Base-by-base conservation (phyloP, 2,888 invertebrate species). In the Brenthis daphne region DNA sequence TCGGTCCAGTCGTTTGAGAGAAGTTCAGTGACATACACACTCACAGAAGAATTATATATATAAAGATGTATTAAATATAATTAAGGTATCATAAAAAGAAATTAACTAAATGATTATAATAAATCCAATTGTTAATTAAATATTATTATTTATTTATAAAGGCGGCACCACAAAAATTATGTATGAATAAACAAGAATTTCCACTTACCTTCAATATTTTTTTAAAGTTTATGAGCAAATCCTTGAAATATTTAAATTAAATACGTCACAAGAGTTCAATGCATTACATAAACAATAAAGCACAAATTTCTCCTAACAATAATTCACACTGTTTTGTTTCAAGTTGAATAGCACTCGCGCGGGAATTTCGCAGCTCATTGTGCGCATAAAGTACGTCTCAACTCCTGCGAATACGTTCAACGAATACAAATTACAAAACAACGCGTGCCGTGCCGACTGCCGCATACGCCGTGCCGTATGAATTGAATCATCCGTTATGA, bases 361-460 rank as follows among this genome's bases (percentile, higher is more conserved):
- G 83, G 83, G 85, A 88, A 87, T 86, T 89, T 89, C 87, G 85
- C 85, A 80, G 78, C 77, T 80, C 85, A 88, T 88, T 84, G 83
- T 80, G 79, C 76, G 77, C 81, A 80, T 80, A 76, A 84, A 84
- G 74, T 82, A 86, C 89, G 82, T 85, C 90, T 88, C 76, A 14
- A 83, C 85, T 78, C 77, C 73, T 75, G 75, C 84, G 81, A 79
- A 85, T 88, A 90, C 89, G 88, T 81, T 84, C 80, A 73, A 77
- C 78, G 90, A 90, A 92, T 92, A 91, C 90, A 86, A 90, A 90
- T 92, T 92, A 91, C 90, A 86, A 90, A 91, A 87, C 79, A 75
- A 69, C 29, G 67, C 65, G 57, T 71, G 73, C 64, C 51, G 70
- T 64, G 29, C 29, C 29, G 29, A 29, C 29, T 4, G 29, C 29